Evolutionary conservation across 1,140 invertebrate genomes (phyloP).

Genomic region (Drosophila asahinai): DNA sequence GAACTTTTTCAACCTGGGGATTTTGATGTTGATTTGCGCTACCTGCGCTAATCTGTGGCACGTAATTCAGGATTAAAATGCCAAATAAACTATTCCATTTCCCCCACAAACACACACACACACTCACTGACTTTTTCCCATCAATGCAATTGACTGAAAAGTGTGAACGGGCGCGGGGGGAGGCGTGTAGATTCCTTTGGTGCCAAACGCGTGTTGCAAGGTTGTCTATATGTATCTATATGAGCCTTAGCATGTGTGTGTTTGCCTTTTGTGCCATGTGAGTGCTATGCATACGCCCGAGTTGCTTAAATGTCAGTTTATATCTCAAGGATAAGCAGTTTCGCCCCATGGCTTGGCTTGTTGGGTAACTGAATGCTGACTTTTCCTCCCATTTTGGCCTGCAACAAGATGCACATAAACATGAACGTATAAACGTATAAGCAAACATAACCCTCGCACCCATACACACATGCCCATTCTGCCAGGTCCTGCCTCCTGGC

Average conservation of each 20-base stretch:
- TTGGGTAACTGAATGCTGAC: conserved; percentile 48
- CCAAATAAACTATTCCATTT: conserved; percentile 49
- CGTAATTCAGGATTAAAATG: conserved; percentile 68
- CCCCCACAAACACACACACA: background rate
- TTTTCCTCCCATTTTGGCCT: conserved; percentile 47
- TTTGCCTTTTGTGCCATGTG: conserved; percentile 51
- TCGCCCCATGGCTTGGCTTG: conserved; percentile 63
- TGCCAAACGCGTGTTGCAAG: conserved; percentile 52
- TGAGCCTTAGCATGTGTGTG: conserved; percentile 24
- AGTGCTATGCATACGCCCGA: conserved; percentile 76
- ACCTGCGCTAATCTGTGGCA: conserved; percentile 67
- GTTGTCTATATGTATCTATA: conserved; percentile 21
- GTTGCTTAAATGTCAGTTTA: conserved; percentile 83
- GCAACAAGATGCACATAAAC: conserved; percentile 38
- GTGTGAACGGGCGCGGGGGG: background rate
- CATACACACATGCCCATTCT: background rate
- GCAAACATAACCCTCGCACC: conserved; percentile 11
- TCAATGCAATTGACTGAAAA: conserved; percentile 78
- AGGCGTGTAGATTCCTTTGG: conserved; percentile 50
- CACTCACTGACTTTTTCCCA: conserved; percentile 12
- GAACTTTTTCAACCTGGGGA: conserved; percentile 55
- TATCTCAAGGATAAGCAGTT: conserved; percentile 82
- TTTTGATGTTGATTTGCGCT: conserved; percentile 49
- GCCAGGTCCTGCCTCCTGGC: background rate
- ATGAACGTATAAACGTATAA: conserved; percentile 22